phyloP scores from a whole-genome alignment of 2,888 invertebrate genomes.

The Mycalesis mineus region DNA sequence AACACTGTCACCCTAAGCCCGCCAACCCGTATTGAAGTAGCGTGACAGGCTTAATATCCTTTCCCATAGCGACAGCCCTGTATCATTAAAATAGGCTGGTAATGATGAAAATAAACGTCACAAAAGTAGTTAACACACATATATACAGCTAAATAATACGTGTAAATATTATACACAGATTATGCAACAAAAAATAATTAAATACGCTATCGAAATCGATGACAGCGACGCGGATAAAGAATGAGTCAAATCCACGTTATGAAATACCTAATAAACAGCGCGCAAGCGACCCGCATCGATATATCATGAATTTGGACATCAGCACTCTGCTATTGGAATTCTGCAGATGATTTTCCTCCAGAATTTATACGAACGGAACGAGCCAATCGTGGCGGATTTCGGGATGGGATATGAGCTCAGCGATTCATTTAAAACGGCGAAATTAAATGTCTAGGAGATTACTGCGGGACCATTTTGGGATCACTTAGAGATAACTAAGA shows the following conservation, averaged over 20 bases:
- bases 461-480: conserved; percentile 52
- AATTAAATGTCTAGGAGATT: conserved; percentile 64
- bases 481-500: conserved; percentile 56
- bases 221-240: background rate
- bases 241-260: conserved; percentile 43
- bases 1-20: no score
- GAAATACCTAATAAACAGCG: conserved; percentile 74
- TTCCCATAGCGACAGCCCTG: no score
- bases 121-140: no score
- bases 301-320: conserved; percentile 71
- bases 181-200: background rate
- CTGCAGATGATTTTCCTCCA: conserved; percentile 62
- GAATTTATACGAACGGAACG: conserved; percentile 55
- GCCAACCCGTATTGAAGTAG: no score
- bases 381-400: conserved; percentile 49
- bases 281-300: conserved; percentile 54
- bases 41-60: no score
- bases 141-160: no score
- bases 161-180: no score
- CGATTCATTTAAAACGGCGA: conserved; percentile 62
- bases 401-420: conserved; percentile 53
- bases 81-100: no score
- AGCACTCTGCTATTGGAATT: conserved; percentile 66
- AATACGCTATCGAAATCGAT: background rate
- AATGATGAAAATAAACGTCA: no score